A percentile compares a stretch with the other conserved stretches of the same genome.
These are phyloP conservation scores for Ferdinandea cuprea DNA, from an alignment of 2,888 invertebrate species.

Conservation along the genomic window DNA sequence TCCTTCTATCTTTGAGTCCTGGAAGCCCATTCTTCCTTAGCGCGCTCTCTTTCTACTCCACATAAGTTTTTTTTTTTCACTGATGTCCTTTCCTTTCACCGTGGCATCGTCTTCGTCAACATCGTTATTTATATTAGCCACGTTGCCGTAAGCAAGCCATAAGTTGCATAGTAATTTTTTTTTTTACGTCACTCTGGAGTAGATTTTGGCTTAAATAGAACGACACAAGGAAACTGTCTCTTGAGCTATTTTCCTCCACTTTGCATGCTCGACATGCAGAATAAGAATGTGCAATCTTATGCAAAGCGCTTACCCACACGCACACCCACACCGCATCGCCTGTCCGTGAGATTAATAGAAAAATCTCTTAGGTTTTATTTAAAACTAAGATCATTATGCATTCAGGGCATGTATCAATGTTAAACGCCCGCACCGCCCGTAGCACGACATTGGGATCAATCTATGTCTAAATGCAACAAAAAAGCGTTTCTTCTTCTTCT, in stretches of 20 bases:
- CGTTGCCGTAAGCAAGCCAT: conserved; percentile 48
- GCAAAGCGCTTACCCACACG: neutral
- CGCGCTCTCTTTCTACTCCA: conserved; percentile 8
- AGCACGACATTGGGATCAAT: conserved; percentile 26
- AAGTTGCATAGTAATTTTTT: conserved; percentile 56
- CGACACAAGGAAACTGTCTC: conserved; percentile 58
- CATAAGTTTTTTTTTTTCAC: neutral
- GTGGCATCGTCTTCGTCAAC: conserved; percentile 1
- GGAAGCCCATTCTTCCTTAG: conserved; percentile 15
- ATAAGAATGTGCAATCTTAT: conserved; percentile 46
- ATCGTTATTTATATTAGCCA: conserved; percentile 65
- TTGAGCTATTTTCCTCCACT: conserved; percentile 53
- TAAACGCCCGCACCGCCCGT: conserved; percentile 1
- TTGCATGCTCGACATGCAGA: conserved; percentile 55
- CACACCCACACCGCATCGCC: neutral
- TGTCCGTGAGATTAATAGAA: conserved; percentile 42
- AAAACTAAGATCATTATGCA: conserved; percentile 54
- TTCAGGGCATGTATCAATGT: conserved; percentile 33
- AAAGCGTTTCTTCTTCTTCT: neutral
- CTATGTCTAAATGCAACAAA: neutral
- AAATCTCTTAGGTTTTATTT: conserved; percentile 31
- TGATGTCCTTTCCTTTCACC: neutral
- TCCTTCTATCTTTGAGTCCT: conserved; percentile 6
- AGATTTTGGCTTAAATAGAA: conserved; percentile 33
- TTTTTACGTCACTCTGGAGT: conserved; percentile 49